Evolutionary conservation across 2,888 invertebrate species (phyloP), one percentile per base, ranked within the genome.

Genomic region (Ophioninae sp.): DNA sequence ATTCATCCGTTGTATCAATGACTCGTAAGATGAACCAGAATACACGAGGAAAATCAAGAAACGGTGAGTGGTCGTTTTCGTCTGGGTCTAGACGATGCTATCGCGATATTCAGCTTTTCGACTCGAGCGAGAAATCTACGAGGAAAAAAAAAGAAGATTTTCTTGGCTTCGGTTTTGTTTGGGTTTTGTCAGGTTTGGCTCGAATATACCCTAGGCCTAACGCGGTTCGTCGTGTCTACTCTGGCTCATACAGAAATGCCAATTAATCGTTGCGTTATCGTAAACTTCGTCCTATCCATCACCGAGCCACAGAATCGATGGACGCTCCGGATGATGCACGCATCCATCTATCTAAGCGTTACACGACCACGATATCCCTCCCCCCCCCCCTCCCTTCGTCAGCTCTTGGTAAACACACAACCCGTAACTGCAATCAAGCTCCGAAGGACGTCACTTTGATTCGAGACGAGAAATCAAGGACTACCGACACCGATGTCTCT

Each of bases 181-280:
- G 5, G 13, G 20, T 20, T 59, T n/a, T 5, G 6, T 17, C 37
- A 59, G 22, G 64, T 30, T 64, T 71, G 65, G 9, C 37, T 71
- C 44, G n/a, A 7, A 7, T 44, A 20, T 30, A 41, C 41, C 17
- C 17, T 39, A 2, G 30, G 56, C 13, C 69, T 74, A 44, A 63
- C 13, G 67, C 41, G 30, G 63, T 8, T 2, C 23, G 37, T 37
- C 22, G 59, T 39, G 67, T 74, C 59, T 67, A 80, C n/a, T 17
- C 20, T 69, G 56, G 51, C 51, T 41, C 64, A 39, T 39, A 56
- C 17, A 30, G 61, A 61, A 76, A 64, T 68, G 83, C 73, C 83
- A 80, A 83, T 83, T 83, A 83, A 83, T 83, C 77, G 83, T 83
- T 65, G 83, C 80, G 80, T 80, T 83, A 83, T 83, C 83, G 80